phyloP scores from a whole-genome alignment of 2,797 vertebrate species.

The Gallinago solitaria region DNA sequence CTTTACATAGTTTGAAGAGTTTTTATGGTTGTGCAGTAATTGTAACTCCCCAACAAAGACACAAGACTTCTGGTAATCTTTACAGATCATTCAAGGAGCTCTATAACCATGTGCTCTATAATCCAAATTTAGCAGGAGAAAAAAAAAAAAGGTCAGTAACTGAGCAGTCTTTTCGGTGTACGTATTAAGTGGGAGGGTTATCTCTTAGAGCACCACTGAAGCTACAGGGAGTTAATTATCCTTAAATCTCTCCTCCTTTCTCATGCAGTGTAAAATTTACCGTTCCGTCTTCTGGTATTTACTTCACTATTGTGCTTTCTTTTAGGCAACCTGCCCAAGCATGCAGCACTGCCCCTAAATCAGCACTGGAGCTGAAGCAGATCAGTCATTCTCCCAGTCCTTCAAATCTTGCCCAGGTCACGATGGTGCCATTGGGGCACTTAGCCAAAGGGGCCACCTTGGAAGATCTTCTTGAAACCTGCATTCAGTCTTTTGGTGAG shows the following conservation, averaged over 20 bases:
- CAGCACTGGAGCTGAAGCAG: conserved; percentile 82
- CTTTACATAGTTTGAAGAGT: neutral
- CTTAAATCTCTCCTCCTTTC: conserved; percentile 57
- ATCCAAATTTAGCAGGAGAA: conserved; percentile 25
- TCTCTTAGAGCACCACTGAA: conserved; percentile 41
- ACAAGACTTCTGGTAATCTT: neutral
- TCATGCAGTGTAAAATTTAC: conserved; percentile 9
- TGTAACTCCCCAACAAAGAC: neutral
- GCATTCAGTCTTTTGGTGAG: conserved; percentile 94
- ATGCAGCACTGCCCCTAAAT: conserved; percentile 81
- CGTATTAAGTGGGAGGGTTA: conserved; percentile 70
- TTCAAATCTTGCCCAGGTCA: conserved; percentile 78
- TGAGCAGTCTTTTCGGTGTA: conserved; percentile 32
- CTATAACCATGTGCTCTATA: neutral
- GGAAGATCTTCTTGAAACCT: conserved; percentile 93
- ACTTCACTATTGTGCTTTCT: conserved; percentile 45
- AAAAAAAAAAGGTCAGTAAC: conserved; percentile 21
- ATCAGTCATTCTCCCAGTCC: conserved; percentile 76
- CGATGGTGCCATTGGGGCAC: conserved; percentile 86
- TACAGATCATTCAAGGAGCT: neutral
- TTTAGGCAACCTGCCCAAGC: conserved; percentile 82
- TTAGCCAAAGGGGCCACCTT: conserved; percentile 91
- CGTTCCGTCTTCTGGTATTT: neutral
- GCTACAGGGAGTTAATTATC: conserved; percentile 56
- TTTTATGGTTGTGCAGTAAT: neutral